Percentiles rank a stretch among this genome's conserved stretches.
phyloP scores from a whole-genome alignment of 2,888 invertebrate genomes.

The Lithophane semibrunnea region DNA sequence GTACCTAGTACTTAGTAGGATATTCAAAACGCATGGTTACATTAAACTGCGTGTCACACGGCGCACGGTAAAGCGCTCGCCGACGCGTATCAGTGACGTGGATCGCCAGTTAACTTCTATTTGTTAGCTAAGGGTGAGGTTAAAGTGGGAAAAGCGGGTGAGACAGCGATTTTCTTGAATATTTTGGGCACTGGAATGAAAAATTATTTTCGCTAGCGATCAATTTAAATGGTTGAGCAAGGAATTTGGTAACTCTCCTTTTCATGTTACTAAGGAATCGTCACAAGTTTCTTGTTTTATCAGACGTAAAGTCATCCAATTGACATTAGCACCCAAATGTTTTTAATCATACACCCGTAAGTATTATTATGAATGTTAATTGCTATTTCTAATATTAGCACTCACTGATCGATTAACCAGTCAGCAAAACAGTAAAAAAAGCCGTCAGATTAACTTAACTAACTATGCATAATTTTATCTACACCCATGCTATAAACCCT shows the following conservation, averaged over 20 bases:
- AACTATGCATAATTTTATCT: too few relatives aligned
- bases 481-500: too few relatives aligned
- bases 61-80: constrained; percentile 57
- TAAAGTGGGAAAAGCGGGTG: background rate
- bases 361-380: background rate
- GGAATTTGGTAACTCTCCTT: background rate
- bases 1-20: constrained; percentile 31
- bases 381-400: too few relatives aligned
- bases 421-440: too few relatives aligned
- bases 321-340: background rate
- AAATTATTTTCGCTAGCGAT: too few relatives aligned
- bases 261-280: too few relatives aligned
- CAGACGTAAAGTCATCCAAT: background rate
- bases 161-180: background rate
- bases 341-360: background rate
- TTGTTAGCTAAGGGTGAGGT: constrained; percentile 30
- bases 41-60: constrained; percentile 54
- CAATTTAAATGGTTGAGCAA: background rate
- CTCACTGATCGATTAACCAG: too few relatives aligned
- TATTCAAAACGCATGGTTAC: constrained; percentile 61
- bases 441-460: too few relatives aligned
- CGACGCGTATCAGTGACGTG: constrained; percentile 69
- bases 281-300: background rate
- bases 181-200: too few relatives aligned
- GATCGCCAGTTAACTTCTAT: constrained; percentile 68